phyloP scores from a whole-genome alignment of 1,140 invertebrate genomes.

The Tetraneura akinire region DNA sequence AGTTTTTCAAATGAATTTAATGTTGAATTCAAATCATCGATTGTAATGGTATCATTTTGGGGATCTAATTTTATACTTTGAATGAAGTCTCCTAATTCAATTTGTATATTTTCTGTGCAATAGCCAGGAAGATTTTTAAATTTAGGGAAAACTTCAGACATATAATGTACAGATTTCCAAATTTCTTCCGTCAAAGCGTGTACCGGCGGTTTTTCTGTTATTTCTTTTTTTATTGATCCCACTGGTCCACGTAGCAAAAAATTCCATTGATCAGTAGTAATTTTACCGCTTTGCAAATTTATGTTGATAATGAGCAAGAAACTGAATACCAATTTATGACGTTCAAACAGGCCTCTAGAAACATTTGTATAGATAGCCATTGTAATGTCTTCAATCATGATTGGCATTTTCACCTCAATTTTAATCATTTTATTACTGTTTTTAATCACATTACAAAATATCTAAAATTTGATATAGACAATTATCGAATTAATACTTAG shows the following conservation, averaged over 20 bases:
- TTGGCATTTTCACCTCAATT: slow-evolving; percentile 29
- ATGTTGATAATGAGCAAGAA: slow-evolving; percentile 80
- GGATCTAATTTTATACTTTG: slow-evolving; percentile 21
- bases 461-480: slow-evolving; percentile 56
- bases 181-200: slow-evolving; percentile 64
- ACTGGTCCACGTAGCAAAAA: slow-evolving; percentile 72
- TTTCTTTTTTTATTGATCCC: slow-evolving; percentile 55
- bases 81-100: slow-evolving; percentile 12
- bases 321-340: slow-evolving; percentile 86
- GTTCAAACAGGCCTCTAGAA: slow-evolving; percentile 74
- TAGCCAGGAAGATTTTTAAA: slow-evolving; percentile 61
- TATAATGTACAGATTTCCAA: slow-evolving; percentile 66
- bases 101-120: neutral
- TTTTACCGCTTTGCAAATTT: slow-evolving; percentile 64
- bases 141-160: slow-evolving; percentile 63
- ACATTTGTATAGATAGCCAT: slow-evolving; percentile 26
- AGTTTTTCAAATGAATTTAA: slow-evolving; percentile 78
- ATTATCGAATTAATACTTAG: neutral
- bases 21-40: slow-evolving; percentile 66
- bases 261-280: slow-evolving; percentile 68
- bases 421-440: slow-evolving; percentile 1
- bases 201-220: slow-evolving; percentile 63
- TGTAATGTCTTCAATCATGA: slow-evolving; percentile 33
- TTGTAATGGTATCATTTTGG: neutral
- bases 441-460: slow-evolving; percentile 36